Conservation (phyloP, 2,888 invertebrate species). For the Mesochorus sp. region DNA sequence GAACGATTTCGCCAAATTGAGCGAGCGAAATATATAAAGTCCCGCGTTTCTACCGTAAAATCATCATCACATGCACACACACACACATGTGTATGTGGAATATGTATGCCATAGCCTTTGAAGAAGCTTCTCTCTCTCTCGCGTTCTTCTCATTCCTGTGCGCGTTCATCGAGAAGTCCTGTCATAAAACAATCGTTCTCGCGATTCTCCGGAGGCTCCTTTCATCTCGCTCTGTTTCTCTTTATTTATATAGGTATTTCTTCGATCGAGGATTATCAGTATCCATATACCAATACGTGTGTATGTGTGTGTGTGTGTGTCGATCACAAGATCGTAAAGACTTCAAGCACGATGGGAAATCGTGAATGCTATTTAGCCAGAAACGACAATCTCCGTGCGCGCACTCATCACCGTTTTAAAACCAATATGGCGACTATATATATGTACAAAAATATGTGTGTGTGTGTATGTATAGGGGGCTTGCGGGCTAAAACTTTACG, state of each 20-base stretch:
- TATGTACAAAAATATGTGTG: too few species aligned
- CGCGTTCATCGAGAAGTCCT: conserved; percentile 53
- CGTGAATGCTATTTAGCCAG: conserved; percentile 50
- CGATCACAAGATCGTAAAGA: conserved; percentile 58
- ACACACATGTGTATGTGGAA: not conserved
- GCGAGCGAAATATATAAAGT: conserved; percentile 54
- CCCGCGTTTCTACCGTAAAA: conserved; percentile 63
- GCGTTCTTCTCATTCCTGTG: conserved; percentile 39
- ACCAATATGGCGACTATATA: conserved; percentile 39
- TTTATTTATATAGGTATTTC: conserved; percentile 17
- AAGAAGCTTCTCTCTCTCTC: not conserved
- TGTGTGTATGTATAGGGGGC: not conserved
- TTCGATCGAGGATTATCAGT: conserved; percentile 52
- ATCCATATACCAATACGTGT: not conserved
- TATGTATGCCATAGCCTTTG: conserved; percentile 2
- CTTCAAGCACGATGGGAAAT: conserved; percentile 53
- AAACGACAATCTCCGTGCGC: conserved; percentile 41
- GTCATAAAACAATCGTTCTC: conserved; percentile 64
- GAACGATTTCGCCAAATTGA: conserved; percentile 65
- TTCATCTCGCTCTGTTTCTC: conserved; percentile 6
- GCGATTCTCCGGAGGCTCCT: conserved; percentile 51
- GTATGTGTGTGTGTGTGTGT: not conserved
- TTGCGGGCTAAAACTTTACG: conserved; percentile 20
- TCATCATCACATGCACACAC: conserved; percentile 66
- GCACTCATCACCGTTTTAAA: conserved; percentile 49